Evolutionary conservation across 2,888 invertebrate genomes (phyloP).

Genomic region (Polyploca ridens): DNA sequence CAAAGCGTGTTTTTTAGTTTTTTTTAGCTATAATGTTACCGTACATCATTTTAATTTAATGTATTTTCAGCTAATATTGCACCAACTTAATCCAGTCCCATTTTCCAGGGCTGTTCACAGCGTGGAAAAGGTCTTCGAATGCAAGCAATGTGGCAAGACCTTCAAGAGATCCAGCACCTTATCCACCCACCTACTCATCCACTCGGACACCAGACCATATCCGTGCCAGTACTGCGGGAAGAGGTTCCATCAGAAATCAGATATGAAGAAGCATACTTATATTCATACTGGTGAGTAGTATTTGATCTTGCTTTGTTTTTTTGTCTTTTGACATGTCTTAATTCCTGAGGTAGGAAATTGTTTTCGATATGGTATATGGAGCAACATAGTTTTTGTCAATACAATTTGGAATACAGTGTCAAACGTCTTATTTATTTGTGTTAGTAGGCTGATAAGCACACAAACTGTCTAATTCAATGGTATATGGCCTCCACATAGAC

Average conservation of each 20-base stretch:
- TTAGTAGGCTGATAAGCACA: too few relatives aligned
- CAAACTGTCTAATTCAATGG: too few relatives aligned
- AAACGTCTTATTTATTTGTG: too few relatives aligned
- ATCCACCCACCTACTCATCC: constrained; percentile 98
- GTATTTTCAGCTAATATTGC: background rate
- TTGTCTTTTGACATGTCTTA: too few relatives aligned
- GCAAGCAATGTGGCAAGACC: constrained; percentile 98
- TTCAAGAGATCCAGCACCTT: constrained; percentile 98
- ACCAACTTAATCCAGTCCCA: background rate
- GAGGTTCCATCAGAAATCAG: constrained; percentile 99
- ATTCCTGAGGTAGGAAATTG: too few relatives aligned
- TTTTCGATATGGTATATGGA: too few relatives aligned
- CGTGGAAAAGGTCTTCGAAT: constrained; percentile 96
- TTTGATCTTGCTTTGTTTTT: constrained; percentile 11
- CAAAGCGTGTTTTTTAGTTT: too few relatives aligned
- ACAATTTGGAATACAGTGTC: too few relatives aligned
- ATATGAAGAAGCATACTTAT: constrained; percentile 99
- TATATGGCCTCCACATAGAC: too few relatives aligned
- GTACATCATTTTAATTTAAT: background rate
- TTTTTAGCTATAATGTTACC: too few relatives aligned
- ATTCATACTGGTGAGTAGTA: constrained; percentile 93
- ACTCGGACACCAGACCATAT: constrained; percentile 98
- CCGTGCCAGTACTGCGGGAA: constrained; percentile 99
- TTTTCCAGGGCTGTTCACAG: constrained; percentile 93
- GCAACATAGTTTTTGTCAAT: too few relatives aligned